Evolutionary conservation across 2,797 vertebrate species (phyloP).

Genomic region (Forpus xanthops): DNA sequence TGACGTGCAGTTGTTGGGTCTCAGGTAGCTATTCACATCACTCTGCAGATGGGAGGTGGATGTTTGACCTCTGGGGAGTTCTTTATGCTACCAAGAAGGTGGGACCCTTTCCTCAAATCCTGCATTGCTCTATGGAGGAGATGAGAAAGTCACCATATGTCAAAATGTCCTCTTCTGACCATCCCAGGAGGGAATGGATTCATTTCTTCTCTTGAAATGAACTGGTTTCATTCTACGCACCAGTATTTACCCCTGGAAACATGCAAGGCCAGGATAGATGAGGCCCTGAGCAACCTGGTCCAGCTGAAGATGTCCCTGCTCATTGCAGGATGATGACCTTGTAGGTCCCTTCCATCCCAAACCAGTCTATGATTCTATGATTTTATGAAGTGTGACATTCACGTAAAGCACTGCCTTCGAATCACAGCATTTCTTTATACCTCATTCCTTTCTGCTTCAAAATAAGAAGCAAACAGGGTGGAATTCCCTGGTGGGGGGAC

Average conservation of each 20-base stretch:
- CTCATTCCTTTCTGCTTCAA: not conserved
- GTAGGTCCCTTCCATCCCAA: not conserved
- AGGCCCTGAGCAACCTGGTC: not conserved
- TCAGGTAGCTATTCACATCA: not conserved
- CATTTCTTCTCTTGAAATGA: not conserved
- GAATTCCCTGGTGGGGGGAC: not conserved
- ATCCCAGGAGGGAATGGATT: not conserved
- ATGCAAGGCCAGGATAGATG: not conserved
- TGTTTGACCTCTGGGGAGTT: not conserved
- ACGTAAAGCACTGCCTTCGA: not conserved
- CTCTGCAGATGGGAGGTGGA: not conserved
- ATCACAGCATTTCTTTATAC: not conserved
- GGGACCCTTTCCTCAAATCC: not conserved
- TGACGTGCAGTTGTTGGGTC: not conserved
- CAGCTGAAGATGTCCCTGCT: not conserved
- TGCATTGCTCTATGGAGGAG: not conserved
- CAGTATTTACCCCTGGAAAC: not conserved
- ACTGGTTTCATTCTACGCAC: not conserved
- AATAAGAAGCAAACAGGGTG: not conserved
- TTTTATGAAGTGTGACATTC: not conserved
- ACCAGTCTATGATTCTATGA: not conserved
- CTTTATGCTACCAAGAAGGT: not conserved
- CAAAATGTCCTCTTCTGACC: not conserved
- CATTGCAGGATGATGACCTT: not conserved
- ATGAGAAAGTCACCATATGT: not conserved